Evolutionary conservation across 2,797 vertebrate species (phyloP), one percentile per base, ranked within the genome.

Genomic region (Gadopsis bispinosus): DNA sequence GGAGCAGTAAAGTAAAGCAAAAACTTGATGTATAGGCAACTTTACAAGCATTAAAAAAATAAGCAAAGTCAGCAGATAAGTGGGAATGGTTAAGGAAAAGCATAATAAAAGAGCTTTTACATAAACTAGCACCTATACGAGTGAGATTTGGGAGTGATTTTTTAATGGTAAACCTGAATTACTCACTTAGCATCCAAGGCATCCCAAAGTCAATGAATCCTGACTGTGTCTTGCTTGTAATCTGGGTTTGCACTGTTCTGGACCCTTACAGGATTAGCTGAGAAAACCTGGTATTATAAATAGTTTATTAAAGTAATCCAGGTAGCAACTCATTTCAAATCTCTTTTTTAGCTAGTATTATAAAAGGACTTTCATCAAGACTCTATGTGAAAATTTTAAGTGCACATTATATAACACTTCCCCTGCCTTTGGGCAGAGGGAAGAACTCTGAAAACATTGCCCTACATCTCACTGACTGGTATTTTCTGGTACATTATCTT

Each of bases 401-500:
- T 58, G 13, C 10, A 48, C 5, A 16, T 68, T 66, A 55, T 48
- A 81, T 78, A 31, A 37, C 26, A 37, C 43, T 22, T 2, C 41
- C 8, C 33, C 33, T 69, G n/a, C 9, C 56, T n/a, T 19, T 47
- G 53, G 39, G 55, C 50, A 47, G 69, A 55, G 73, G 4, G 51
- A 63, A 63, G 59, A 39, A 10, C 9, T 6, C 20, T 68, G 47
- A 80, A 73, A 78, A 59, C 29, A 66, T 1, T 55, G 11, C 19
- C 59, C 79, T 77, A 45, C 9, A 58, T 83, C 45, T 77, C 43
- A 58, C 41, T 37, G 26, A 50, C 22, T 69, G n/a, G 37, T 88
- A 84, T 70, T 77, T 68, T 61, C 16, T 67, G 16, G 56, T 41
- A 41, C 41, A 41, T 12, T 87, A 83, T 76, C 80, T 84, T 60